Percentiles rank a stretch among this genome's conserved stretches.
Conservation (phyloP, 2,113 vertebrate species). For the Oryctolagus cuniculus region DNA sequence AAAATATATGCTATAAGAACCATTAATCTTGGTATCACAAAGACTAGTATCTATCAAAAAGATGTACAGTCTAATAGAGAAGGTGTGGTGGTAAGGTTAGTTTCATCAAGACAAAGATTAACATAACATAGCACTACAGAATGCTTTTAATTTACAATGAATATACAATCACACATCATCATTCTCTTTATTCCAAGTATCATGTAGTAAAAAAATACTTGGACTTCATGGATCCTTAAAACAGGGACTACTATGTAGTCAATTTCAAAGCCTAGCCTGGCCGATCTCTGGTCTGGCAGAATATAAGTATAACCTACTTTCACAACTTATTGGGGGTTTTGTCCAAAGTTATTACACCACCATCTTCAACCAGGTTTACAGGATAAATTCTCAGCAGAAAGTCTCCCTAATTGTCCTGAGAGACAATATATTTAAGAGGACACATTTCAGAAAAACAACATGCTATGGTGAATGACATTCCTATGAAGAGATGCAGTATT, state of each 20-base stretch:
- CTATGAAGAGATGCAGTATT: not conserved
- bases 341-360: not conserved
- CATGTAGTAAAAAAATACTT: conserved; percentile 13
- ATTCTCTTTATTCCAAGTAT: not conserved
- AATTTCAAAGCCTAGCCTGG: not conserved
- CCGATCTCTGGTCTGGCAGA: not conserved
- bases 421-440: conserved; percentile 21
- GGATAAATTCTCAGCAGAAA: not conserved
- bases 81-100: not conserved
- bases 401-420: not conserved
- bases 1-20: not conserved
- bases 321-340: not conserved
- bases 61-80: not conserved
- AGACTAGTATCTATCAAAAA: not conserved
- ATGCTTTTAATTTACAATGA: not conserved
- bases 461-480: not conserved
- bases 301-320: not conserved
- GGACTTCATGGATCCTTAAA: conserved; percentile 1
- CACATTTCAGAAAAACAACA: not conserved
- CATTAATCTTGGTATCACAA: not conserved
- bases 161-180: not conserved
- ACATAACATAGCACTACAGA: not conserved
- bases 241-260: not conserved
- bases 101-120: not conserved
- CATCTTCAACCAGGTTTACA: not conserved